A percentile compares a stretch with the other conserved stretches of the same genome.
These are phyloP conservation scores for Geophilus truncorum DNA, from an alignment of 2,888 invertebrate species.

Conservation along the genomic window DNA sequence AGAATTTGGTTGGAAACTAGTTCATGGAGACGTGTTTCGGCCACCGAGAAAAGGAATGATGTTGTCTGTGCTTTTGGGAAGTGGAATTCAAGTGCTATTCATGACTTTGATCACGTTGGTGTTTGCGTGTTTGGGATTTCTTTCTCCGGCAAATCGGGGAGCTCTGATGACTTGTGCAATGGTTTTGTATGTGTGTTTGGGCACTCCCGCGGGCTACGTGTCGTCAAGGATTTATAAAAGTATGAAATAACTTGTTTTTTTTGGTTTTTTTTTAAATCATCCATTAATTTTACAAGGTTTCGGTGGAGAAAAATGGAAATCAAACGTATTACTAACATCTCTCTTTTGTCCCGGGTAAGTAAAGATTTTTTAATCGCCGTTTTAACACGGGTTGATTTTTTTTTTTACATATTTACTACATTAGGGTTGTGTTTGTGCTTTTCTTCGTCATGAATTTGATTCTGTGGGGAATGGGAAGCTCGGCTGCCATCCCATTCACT, in stretches of 20 bases:
- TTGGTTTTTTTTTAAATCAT: neutral
- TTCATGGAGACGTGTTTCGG: constrained; percentile 61
- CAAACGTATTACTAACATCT: constrained; percentile 91
- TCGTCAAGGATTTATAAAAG: constrained; percentile 97
- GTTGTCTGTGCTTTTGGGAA: constrained; percentile 90
- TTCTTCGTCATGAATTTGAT: constrained; percentile 97
- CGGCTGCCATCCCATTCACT: constrained; percentile 94
- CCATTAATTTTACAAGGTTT: constrained; percentile 55
- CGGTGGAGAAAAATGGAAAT: constrained; percentile 98
- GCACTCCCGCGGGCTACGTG: constrained; percentile 94
- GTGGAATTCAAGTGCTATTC: constrained; percentile 90
- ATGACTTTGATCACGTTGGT: constrained; percentile 92
- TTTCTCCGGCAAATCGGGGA: constrained; percentile 97
- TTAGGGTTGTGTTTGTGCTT: constrained; percentile 86
- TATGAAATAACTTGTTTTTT: constrained; percentile 39
- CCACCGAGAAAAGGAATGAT: constrained; percentile 86
- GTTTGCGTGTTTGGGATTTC: constrained; percentile 97
- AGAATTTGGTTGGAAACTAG: constrained; percentile 64
- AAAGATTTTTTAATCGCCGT: too few species aligned
- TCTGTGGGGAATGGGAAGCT: constrained; percentile 91
- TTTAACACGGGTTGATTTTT: too few species aligned
- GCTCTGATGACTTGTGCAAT: constrained; percentile 97
- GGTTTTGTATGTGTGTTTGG: constrained; percentile 93
- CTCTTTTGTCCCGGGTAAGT: constrained; percentile 93
- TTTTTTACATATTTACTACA: constrained; percentile 42